phyloP scores from a whole-genome alignment of 2,888 invertebrate species.

The Dasysyrphus albostriatus region DNA sequence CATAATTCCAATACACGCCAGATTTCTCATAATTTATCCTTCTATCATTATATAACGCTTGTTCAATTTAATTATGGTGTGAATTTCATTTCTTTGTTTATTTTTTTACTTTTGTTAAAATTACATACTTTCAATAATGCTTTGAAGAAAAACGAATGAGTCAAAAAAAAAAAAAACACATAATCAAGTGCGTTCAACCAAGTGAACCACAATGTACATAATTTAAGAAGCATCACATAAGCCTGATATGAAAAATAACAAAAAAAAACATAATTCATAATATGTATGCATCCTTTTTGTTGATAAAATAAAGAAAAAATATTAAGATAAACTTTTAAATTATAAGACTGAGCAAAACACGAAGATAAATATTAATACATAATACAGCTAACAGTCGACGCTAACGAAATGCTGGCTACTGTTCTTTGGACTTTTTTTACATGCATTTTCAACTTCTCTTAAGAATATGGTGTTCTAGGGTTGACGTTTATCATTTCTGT shows the following conservation, averaged over 20 bases:
- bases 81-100: not conserved
- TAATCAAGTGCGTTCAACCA: not conserved
- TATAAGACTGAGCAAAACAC: slow-evolving; percentile 18
- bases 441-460: slow-evolving; percentile 78
- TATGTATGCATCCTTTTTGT: slow-evolving; percentile 12
- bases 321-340: slow-evolving; percentile 44
- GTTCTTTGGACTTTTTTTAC: slow-evolving; percentile 54
- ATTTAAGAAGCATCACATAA: slow-evolving; percentile 45
- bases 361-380: slow-evolving; percentile 60
- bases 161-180: not conserved
- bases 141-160: not conserved
- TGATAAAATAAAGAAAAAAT: slow-evolving; percentile 35
- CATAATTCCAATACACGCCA: too few relatives aligned
- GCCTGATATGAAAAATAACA: slow-evolving; percentile 8
- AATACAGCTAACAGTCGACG: slow-evolving; percentile 53
- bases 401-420: slow-evolving; percentile 40
- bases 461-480: slow-evolving; percentile 93
- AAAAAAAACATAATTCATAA: slow-evolving; percentile 8
- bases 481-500: slow-evolving; percentile 96
- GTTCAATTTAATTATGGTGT: too few relatives aligned
- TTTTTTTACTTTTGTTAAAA: not conserved
- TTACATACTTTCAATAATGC: not conserved
- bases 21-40: too few relatives aligned
- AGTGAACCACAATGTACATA: slow-evolving; percentile 4
- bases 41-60: too few relatives aligned